Evolutionary conservation across 2,888 invertebrate species (phyloP).

Genomic region (Lutraria lutraria): DNA sequence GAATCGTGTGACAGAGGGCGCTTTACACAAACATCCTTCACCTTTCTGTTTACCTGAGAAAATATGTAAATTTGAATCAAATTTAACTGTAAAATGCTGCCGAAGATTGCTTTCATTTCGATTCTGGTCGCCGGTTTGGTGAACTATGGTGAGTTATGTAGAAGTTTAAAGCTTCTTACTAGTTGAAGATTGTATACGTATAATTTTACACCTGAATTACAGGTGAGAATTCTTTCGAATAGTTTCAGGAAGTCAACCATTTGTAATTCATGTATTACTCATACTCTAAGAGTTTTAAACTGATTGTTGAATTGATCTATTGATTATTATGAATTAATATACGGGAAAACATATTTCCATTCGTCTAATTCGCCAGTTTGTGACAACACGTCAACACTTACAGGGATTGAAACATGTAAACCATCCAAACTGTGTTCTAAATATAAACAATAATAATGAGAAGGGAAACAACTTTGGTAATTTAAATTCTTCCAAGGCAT

Average conservation of each 20-base stretch:
- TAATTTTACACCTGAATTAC: conserved; percentile 42
- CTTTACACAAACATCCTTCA: background rate
- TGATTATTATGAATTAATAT: background rate
- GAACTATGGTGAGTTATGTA: conserved; percentile 55
- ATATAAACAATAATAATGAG: no score
- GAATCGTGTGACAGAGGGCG: background rate
- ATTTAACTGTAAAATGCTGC: conserved; percentile 50
- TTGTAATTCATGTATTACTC: conserved; percentile 39
- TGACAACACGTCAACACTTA: background rate
- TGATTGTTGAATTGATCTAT: background rate
- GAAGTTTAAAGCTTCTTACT: background rate
- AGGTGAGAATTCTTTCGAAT: background rate
- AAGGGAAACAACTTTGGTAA: no score
- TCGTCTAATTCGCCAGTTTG: background rate
- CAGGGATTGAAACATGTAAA: no score
- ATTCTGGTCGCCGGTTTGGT: conserved; percentile 44
- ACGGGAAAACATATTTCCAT: background rate
- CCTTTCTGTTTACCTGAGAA: conserved; percentile 22
- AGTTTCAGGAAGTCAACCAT: conserved; percentile 57
- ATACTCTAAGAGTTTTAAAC: background rate
- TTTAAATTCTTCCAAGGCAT: no score
- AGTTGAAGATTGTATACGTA: background rate
- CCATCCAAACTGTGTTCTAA: no score
- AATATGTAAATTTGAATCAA: conserved; percentile 12
- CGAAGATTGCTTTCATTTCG: conserved; percentile 40